Conservation (phyloP, 2,113 vertebrate species). For the Nesogale talazaci region DNA sequence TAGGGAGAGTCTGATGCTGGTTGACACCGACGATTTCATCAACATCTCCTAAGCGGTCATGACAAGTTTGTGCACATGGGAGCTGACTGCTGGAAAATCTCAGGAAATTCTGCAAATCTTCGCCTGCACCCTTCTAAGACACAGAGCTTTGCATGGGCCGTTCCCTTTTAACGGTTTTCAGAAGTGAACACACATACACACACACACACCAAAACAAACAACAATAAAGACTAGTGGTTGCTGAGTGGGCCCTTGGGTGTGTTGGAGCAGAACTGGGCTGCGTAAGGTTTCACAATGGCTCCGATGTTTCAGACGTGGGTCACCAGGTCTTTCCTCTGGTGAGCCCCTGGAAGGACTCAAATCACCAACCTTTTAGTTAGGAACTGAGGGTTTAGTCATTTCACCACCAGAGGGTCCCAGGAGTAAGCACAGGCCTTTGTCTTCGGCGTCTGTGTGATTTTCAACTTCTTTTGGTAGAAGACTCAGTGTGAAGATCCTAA, state of each 20-base stretch:
- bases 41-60: not conserved
- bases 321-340: not conserved
- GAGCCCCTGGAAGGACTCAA: not conserved
- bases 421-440: not conserved
- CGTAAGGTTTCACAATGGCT: not conserved
- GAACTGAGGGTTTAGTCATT: not conserved
- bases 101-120: not conserved
- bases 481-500: not conserved
- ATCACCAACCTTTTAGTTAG: not conserved
- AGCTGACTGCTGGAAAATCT: not conserved
- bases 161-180: not conserved
- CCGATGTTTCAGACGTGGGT: not conserved
- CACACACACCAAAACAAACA: not conserved
- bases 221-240: not conserved
- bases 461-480: constrained; percentile 4
- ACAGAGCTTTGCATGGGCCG: not conserved
- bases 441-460: not conserved
- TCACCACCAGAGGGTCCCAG: not conserved
- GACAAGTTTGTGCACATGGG: not conserved
- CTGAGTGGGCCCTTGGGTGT: not conserved
- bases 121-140: not conserved
- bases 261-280: not conserved
- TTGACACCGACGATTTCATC: not conserved
- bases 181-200: not conserved
- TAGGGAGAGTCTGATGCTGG: not conserved